These are phyloP conservation scores for Clivina fossor DNA, from an alignment of 2,888 invertebrate genomes.

Conservation along the genomic window DNA sequence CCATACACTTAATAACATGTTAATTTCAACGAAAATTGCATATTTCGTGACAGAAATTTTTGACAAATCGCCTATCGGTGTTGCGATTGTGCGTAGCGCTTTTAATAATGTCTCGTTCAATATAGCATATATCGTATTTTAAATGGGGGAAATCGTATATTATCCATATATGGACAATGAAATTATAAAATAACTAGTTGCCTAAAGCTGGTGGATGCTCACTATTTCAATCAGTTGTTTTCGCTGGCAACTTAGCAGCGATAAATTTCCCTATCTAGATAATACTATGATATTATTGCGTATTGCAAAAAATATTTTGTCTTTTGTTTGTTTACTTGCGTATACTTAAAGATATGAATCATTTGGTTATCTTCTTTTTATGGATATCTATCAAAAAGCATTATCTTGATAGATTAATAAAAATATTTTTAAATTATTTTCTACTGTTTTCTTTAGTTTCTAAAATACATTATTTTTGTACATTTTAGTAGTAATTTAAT, in stretches of 20 bases:
- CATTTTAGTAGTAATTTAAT: too few species aligned
- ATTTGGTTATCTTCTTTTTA: too few species aligned
- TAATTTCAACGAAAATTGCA: slow-evolving; percentile 28
- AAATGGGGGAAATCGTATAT: slow-evolving; percentile 14
- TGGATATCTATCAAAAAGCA: too few species aligned
- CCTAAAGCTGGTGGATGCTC: slow-evolving; percentile 17
- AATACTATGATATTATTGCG: slow-evolving; percentile 19
- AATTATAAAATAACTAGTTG: slow-evolving; percentile 30
- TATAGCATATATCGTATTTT: slow-evolving; percentile 27
- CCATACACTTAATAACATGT: slow-evolving; percentile 29
- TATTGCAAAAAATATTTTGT: slow-evolving; percentile 12
- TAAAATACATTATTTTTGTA: too few species aligned
- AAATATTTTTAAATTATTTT: too few species aligned
- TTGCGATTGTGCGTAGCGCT: neutral
- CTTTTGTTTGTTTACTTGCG: too few species aligned
- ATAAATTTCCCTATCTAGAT: slow-evolving; percentile 25
- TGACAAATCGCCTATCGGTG: slow-evolving; percentile 17
- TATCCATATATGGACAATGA: slow-evolving; percentile 26
- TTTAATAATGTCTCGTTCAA: too few species aligned
- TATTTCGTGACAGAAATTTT: slow-evolving; percentile 25
- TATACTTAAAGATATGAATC: too few species aligned
- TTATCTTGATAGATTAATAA: too few species aligned
- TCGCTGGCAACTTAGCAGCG: slow-evolving; percentile 15
- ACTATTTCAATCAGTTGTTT: slow-evolving; percentile 25
- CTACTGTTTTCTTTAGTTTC: too few species aligned